Conservation (phyloP, 2,888 invertebrate species). For the Dolichopus griseipennis region DNA sequence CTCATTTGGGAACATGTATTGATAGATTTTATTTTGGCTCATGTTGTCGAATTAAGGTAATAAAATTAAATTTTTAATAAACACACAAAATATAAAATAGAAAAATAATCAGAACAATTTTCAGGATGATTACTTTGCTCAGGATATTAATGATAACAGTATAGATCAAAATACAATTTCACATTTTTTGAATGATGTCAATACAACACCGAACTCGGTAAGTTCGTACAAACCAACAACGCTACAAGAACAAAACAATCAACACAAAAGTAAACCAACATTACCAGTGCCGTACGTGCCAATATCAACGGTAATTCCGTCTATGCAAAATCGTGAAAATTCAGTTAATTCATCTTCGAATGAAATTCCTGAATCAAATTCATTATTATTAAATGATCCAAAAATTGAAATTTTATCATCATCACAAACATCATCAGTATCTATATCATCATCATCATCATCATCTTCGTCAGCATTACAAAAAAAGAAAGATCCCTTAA, state of each 20-base stretch:
- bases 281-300: not conserved
- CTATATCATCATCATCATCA: slow-evolving; percentile 20
- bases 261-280: slow-evolving; percentile 31
- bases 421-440: slow-evolving; percentile 18
- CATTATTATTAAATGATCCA: not conserved
- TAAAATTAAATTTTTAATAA: not conserved
- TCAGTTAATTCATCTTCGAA: not conserved
- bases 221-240: slow-evolving; percentile 36
- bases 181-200: slow-evolving; percentile 40
- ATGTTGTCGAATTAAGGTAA: slow-evolving; percentile 68
- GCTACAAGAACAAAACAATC: slow-evolving; percentile 27
- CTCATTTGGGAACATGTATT: slow-evolving; percentile 85
- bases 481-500: not conserved
- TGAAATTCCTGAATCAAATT: not conserved
- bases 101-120: not conserved
- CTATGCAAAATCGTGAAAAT: slow-evolving; percentile 11
- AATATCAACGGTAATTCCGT: not conserved
- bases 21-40: slow-evolving; percentile 91
- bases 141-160: slow-evolving; percentile 42
- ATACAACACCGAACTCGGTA: slow-evolving; percentile 35
- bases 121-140: slow-evolving; percentile 34
- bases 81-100: not conserved
- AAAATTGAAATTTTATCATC: slow-evolving; percentile 13
- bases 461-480: not conserved
- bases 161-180: slow-evolving; percentile 45